These are phyloP conservation scores for Listronotus bonariensis DNA, from an alignment of 1,140 invertebrate genomes.

Conservation along the genomic window DNA sequence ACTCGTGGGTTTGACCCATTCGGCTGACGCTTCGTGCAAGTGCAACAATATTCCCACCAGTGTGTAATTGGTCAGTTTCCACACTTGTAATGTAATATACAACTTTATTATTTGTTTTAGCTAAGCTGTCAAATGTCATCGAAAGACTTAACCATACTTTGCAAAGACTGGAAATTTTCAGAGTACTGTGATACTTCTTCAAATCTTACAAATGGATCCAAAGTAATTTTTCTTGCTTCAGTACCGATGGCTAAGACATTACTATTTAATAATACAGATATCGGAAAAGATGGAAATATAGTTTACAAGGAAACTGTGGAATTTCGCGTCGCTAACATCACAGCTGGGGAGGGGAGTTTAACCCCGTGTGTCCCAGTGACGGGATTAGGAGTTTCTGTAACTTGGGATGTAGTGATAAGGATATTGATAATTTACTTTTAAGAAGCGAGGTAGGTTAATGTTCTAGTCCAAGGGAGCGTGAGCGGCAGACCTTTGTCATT, in stretches of 20 bases:
- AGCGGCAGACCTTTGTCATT: too few relatives aligned
- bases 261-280: neutral
- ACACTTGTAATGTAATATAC: too few relatives aligned
- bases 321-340: slow-evolving; percentile 55
- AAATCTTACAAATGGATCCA: neutral
- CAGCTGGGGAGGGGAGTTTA: slow-evolving; percentile 47
- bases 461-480: too few relatives aligned
- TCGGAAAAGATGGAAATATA: too few relatives aligned
- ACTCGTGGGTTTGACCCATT: too few relatives aligned
- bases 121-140: slow-evolving; percentile 58
- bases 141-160: slow-evolving; percentile 59
- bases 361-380: slow-evolving; percentile 56
- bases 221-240: neutral
- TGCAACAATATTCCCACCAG: too few relatives aligned
- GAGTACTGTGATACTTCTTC: slow-evolving; percentile 38
- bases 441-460: slow-evolving; percentile 41
- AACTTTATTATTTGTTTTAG: slow-evolving; percentile 49
- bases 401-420: slow-evolving; percentile 58
- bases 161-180: slow-evolving; percentile 58
- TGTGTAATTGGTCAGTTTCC: too few relatives aligned
- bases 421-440: slow-evolving; percentile 49
- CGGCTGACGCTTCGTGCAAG: too few relatives aligned
- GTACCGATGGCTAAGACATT: slow-evolving; percentile 10
- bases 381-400: slow-evolving; percentile 53
- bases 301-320: neutral